A percentile compares a stretch with the other conserved stretches of the same genome.
Conservation (phyloP, 2,888 invertebrate genomes). For the Rhyacophila evoluta region DNA sequence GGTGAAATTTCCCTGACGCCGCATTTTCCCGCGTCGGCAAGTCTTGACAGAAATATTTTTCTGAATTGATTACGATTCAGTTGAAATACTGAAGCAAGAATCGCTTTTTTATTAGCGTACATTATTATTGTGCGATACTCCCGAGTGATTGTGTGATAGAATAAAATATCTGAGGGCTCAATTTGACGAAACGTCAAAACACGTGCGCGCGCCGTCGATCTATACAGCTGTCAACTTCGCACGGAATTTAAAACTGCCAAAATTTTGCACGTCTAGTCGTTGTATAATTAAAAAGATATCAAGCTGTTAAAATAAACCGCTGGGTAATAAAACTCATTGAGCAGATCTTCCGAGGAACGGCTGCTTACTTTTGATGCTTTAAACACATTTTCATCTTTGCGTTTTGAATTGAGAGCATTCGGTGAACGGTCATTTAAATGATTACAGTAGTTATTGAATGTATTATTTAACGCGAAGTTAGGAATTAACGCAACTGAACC, state of each 20-base stretch:
- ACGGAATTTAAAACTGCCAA: conserved; percentile 33
- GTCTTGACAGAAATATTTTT: conserved; percentile 28
- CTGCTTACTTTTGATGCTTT: no score
- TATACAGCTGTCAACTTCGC: conserved; percentile 37
- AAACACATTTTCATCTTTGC: no score
- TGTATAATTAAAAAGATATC: not conserved
- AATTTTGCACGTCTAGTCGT: not conserved
- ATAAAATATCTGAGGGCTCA: not conserved
- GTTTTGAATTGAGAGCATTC: no score
- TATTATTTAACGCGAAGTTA: no score
- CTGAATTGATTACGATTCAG: conserved; percentile 5
- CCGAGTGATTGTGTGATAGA: not conserved
- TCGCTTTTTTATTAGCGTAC: conserved; percentile 30
- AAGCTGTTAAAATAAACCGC: not conserved
- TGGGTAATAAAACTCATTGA: no score
- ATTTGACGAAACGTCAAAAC: conserved; percentile 22
- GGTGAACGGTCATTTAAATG: no score
- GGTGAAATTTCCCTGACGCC: not conserved
- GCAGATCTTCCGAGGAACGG: no score
- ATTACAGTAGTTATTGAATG: no score
- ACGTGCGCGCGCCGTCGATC: conserved; percentile 50
- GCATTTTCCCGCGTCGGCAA: conserved; percentile 24
- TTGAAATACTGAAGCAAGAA: conserved; percentile 28
- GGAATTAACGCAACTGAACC: no score
- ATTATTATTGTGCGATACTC: conserved; percentile 23